A percentile compares a stretch with the other conserved stretches of the same genome.
phyloP scores from a whole-genome alignment of 2,797 vertebrate genomes.

The Cyclura pinguis region DNA sequence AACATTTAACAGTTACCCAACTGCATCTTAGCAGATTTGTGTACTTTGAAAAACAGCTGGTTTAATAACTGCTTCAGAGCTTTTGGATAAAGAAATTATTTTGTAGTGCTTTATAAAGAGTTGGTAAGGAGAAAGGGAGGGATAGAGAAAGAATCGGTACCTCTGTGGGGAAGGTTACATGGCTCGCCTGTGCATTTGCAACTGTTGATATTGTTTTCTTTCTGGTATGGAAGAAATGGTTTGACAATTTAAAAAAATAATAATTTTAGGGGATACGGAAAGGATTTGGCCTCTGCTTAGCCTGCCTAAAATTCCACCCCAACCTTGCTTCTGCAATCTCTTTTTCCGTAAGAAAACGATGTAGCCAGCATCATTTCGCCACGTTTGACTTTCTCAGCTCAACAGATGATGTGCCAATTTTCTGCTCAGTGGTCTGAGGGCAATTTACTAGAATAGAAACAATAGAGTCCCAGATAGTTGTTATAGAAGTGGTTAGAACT shows the following conservation, averaged over 20 bases:
- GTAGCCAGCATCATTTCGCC: neutral
- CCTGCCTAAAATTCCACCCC: neutral
- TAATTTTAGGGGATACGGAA: constrained; percentile 29
- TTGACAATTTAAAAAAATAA: constrained; percentile 59
- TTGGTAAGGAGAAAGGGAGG: constrained; percentile 14
- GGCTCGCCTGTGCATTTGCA: constrained; percentile 59
- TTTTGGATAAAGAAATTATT: constrained; percentile 84
- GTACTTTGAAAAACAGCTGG: constrained; percentile 88
- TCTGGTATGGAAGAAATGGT: constrained; percentile 65
- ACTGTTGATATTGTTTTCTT: constrained; percentile 67
- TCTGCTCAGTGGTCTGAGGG: neutral
- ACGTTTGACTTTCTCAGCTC: neutral
- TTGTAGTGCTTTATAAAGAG: constrained; percentile 77
- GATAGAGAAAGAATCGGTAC: constrained; percentile 1
- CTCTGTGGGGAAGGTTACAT: constrained; percentile 65
- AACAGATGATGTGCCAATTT: neutral
- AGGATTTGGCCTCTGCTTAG: neutral
- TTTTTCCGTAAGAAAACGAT: neutral
- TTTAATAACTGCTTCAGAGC: constrained; percentile 86
- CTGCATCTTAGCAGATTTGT: constrained; percentile 88
- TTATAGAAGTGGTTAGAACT: neutral
- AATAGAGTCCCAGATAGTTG: neutral
- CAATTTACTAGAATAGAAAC: too few relatives aligned
- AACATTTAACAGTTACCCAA: constrained; percentile 89
- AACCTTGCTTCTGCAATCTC: neutral